Percentiles rank a stretch among this genome's conserved stretches.
Conservation (phyloP, 2,888 invertebrate species). For the Sminthurides aquaticus region DNA sequence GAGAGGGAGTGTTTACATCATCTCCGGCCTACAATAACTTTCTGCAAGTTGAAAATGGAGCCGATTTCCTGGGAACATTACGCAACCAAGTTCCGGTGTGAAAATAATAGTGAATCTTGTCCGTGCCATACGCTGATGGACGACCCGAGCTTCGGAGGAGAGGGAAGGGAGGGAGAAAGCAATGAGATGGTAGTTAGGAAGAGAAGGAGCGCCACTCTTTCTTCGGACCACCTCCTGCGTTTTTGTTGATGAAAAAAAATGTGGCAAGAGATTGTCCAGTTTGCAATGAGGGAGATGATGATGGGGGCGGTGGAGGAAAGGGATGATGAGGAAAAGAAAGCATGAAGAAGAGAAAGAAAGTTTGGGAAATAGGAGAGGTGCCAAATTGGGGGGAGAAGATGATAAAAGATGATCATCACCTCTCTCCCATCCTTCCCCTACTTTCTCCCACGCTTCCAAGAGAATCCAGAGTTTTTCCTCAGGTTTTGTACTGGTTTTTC, state of each 20-base stretch:
- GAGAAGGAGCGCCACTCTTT: neutral
- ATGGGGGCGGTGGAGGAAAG: neutral
- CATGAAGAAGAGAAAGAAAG: conserved; percentile 16
- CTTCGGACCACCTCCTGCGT: conserved; percentile 1
- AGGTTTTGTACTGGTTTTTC: no score
- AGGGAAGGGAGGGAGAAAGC: neutral
- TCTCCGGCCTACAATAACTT: no score
- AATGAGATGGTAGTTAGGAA: neutral
- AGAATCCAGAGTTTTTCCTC: no score
- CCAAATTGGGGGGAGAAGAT: conserved; percentile 15
- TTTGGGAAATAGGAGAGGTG: conserved; percentile 21
- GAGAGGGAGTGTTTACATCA: no score
- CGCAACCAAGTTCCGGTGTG: no score
- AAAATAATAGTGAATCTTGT: neutral
- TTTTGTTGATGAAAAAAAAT: neutral
- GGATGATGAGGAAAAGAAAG: neutral
- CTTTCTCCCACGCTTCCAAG: no score
- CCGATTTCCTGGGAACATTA: no score
- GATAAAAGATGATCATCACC: conserved; percentile 12
- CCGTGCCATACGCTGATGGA: neutral
- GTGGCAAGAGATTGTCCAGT: conserved; percentile 14
- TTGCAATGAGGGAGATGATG: neutral
- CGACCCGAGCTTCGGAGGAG: neutral
- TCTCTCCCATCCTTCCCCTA: no score
- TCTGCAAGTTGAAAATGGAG: no score